Percentiles rank a stretch among this genome's conserved stretches.
Evolutionary conservation across 2,888 invertebrate genomes (phyloP).

Genomic region (Eristalis pertinax): DNA sequence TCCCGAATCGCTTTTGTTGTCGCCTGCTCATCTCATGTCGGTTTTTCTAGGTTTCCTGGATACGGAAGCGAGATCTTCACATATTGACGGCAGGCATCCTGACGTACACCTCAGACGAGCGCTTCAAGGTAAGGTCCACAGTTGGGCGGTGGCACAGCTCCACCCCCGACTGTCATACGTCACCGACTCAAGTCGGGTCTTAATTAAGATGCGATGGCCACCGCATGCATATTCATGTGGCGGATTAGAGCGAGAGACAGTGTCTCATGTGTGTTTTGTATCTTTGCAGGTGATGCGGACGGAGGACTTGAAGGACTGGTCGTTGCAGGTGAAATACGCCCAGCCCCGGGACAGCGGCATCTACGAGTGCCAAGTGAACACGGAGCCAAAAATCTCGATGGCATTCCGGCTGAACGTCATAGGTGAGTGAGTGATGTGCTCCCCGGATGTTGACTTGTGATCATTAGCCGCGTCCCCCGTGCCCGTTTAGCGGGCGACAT

Average conservation of each 20-base stretch:
- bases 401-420: slow-evolving; percentile 92
- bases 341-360: slow-evolving; percentile 91
- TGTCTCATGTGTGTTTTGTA: neutral
- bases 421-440: slow-evolving; percentile 82
- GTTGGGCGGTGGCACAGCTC: neutral
- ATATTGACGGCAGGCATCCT: slow-evolving; percentile 92
- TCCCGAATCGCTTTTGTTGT: neutral
- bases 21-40: slow-evolving; percentile 29
- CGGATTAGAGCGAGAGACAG: neutral
- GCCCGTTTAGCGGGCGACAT: slow-evolving; percentile 34
- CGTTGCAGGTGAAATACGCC: slow-evolving; percentile 93
- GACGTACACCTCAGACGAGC: slow-evolving; percentile 93
- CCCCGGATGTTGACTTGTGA: slow-evolving; percentile 62
- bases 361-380: slow-evolving; percentile 85
- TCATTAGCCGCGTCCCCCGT: slow-evolving; percentile 42
- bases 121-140: slow-evolving; percentile 87
- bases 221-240: slow-evolving; percentile 49
- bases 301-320: slow-evolving; percentile 94
- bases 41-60: slow-evolving; percentile 89
- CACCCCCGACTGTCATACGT: neutral
- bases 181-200: neutral
- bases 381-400: slow-evolving; percentile 94
- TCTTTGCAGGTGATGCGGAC: slow-evolving; percentile 78
- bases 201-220: neutral
- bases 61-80: slow-evolving; percentile 93